These are phyloP conservation scores for Acleris laterana DNA, from an alignment of 2,888 invertebrate species.

Conservation along the genomic window DNA sequence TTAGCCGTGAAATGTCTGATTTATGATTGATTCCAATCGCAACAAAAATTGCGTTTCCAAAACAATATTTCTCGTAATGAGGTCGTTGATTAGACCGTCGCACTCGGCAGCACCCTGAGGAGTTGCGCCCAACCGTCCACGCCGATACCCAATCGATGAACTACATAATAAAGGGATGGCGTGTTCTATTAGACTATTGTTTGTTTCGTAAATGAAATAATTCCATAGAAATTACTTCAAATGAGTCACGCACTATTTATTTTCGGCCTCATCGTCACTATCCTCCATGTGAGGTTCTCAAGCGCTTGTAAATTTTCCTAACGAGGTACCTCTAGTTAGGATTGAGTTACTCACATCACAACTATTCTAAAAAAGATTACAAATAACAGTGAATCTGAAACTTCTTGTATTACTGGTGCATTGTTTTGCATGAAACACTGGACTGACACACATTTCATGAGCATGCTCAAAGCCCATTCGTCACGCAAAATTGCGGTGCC, in stretches of 20 bases:
- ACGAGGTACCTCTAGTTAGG: too few relatives aligned
- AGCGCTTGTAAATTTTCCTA: too few relatives aligned
- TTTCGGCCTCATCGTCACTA: background rate
- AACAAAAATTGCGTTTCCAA: background rate
- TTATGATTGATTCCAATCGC: background rate
- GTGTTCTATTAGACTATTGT: slow-evolving; percentile 12
- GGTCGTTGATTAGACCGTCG: slow-evolving; percentile 19
- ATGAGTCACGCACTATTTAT: background rate
- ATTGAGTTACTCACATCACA: too few relatives aligned
- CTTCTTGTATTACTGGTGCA: too few relatives aligned
- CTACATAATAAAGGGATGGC: slow-evolving; percentile 20
- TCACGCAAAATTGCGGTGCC: too few relatives aligned
- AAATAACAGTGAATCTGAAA: too few relatives aligned
- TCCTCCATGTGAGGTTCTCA: too few relatives aligned
- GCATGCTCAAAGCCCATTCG: too few relatives aligned
- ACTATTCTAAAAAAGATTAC: too few relatives aligned
- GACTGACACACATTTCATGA: too few relatives aligned
- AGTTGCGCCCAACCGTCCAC: slow-evolving; percentile 3
- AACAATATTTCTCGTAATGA: slow-evolving; percentile 12
- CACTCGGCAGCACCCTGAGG: slow-evolving; percentile 1
- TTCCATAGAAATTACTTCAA: slow-evolving; percentile 4
- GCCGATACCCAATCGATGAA: slow-evolving; percentile 23
- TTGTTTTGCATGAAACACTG: too few relatives aligned
- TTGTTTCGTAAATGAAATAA: slow-evolving; percentile 23
- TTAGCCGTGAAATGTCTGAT: too few relatives aligned